phyloP scores from a whole-genome alignment of 1,140 invertebrate genomes.

The Uloborus diversus region DNA sequence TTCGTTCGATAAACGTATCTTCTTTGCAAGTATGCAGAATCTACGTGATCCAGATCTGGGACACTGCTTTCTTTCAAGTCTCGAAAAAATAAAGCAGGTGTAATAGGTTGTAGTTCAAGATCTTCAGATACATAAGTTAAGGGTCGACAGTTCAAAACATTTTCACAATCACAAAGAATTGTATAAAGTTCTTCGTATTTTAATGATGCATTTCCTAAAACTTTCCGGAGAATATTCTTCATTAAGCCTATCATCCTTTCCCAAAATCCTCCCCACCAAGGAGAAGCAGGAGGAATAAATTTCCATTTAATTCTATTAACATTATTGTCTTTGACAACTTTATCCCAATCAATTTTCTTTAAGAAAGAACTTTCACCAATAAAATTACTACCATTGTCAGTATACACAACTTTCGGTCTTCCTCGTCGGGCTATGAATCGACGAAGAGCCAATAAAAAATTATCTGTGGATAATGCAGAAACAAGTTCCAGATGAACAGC shows the following conservation, averaged over 20 bases:
- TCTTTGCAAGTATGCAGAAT: background rate
- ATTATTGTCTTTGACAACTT: background rate
- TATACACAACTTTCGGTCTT: background rate
- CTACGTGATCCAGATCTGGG: background rate
- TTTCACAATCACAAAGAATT: constrained; percentile 19
- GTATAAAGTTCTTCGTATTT: constrained; percentile 7
- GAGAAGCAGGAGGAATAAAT: background rate
- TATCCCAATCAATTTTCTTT: background rate
- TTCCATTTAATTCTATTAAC: constrained; percentile 7
- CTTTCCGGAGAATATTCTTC: constrained; percentile 16
- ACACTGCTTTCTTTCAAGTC: background rate
- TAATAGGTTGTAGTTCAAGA: background rate
- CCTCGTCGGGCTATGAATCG: background rate
- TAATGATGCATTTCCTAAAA: background rate
- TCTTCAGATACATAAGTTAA: constrained; percentile 21
- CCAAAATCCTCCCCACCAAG: constrained; percentile 17
- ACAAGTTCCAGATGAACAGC: constrained; percentile 66
- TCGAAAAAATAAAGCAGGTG: background rate
- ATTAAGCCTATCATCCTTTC: constrained; percentile 15
- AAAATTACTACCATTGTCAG: constrained; percentile 37
- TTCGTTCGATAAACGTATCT: background rate
- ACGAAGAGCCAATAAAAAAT: constrained; percentile 63
- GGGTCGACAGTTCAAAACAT: constrained; percentile 18
- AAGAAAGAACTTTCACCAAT: background rate
- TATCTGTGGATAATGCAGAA: constrained; percentile 62